Evolutionary conservation across 2,113 vertebrate species (phyloP).

Genomic region (Grus americana): DNA sequence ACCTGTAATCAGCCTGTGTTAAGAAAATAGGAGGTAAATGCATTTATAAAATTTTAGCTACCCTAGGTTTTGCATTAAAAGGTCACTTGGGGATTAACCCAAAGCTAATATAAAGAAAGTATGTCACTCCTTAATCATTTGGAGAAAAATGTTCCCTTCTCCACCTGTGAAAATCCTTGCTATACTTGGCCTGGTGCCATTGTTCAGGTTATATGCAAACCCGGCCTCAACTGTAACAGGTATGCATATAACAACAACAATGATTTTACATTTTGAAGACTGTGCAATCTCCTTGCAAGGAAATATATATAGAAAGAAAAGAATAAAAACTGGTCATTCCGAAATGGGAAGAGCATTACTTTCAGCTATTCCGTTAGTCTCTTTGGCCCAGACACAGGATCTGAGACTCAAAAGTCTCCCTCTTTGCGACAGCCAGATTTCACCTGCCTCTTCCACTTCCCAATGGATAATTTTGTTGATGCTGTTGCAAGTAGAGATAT

Average conservation of each 20-base stretch:
- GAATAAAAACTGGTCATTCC: background rate
- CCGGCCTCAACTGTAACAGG: background rate
- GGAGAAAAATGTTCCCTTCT: background rate
- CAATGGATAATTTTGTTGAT: background rate
- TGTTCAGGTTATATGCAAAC: background rate
- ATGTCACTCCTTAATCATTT: background rate
- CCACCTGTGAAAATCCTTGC: background rate
- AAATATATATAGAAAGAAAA: background rate
- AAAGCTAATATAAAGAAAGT: background rate
- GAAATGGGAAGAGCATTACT: background rate
- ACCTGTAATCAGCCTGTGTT: background rate
- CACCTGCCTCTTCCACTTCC: background rate
- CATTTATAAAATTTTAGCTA: background rate
- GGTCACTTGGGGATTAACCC: background rate
- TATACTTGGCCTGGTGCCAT: background rate
- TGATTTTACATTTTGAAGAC: background rate
- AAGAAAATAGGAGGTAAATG: background rate
- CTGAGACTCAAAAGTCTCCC: background rate
- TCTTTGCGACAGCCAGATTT: background rate
- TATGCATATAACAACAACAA: background rate
- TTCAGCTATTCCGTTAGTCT: background rate
- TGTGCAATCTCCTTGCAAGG: background rate
- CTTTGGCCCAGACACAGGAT: background rate
- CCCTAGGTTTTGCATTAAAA: background rate
- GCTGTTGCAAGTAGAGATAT: background rate